Evolutionary conservation across 2,113 vertebrate genomes (phyloP), one percentile per base, ranked within the genome.

Genomic region (Tragelaphus buxtoni): DNA sequence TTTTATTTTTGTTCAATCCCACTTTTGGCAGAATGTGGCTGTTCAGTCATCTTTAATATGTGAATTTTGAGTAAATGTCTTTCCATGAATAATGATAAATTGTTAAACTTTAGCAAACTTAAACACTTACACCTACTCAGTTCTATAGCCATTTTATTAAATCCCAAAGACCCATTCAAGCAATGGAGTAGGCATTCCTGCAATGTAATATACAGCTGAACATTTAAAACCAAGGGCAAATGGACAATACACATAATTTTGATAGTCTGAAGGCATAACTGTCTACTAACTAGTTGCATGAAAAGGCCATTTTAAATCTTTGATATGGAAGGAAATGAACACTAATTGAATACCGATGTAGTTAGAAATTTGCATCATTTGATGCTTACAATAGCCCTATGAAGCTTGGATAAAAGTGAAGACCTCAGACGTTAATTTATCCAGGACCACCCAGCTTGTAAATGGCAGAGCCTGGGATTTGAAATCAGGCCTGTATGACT

Each of bases 351-450:
- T 90, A 91, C 47, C 56, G 56, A 28, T 6, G 24, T 28, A 55
- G 11, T 56, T 91, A 80, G 28, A 90, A 92, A 22, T 87, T 51
- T 16, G 58, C 76, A 76, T 74, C 79, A 90, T 76, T 96, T 69
- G 82, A 9, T 86, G 30, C 28, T 86, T 81, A 90, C 30, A 93
- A 42, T 92, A 88, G 94, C 24, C 39, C 35, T 32, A 76, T 45
- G 53, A 92, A 96, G 79, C 47, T 86, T 55, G 56, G 88, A 93
- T 60, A 61, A 96, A 96, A 93, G 16, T 18, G 91, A 96, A 93
- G 90, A 96, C 60, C 88, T 92, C 42, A 53, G 76, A 96, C 28
- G 7, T 93, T 94, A 90, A 77, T 56, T 85, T 81, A 39, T 24
- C 42, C 32, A 85, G 77, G 88, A 88, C 93, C 69, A 94, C 76